Evolutionary conservation across 2,888 invertebrate genomes (phyloP), one percentile per base, ranked within the genome.

Genomic region (Polydrusus tereticollis): DNA sequence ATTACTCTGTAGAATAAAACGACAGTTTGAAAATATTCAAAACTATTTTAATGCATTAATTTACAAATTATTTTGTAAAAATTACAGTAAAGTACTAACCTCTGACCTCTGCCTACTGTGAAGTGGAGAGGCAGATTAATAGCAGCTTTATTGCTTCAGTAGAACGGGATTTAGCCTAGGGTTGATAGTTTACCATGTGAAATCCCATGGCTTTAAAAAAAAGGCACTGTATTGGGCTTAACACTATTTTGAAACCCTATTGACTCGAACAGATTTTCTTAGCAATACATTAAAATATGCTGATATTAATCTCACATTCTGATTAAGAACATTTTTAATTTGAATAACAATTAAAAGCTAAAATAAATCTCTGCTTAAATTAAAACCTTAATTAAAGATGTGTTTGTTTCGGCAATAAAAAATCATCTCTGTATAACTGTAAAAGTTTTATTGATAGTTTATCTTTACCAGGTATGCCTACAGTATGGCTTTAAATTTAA

Each of bases 341-440:
- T 59, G 59, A 59, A 59, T 59, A 59, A 41, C 38, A 59, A 41
- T 59, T 58, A 58, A 58, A 21, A 36, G 20, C 41, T 41, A 23
- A 20, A 59, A 38, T 38, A 59, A 59, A 59, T 43, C 16, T 14
- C 21, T 1, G 12, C 43, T 36, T 43, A 59, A 59, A 59, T 59
- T 59, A 59, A 59, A 59, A 59, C 23, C 36, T 59, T 59, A 59
- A 59, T 59, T 59, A 59, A 59, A 59, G 59, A 41, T 43, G 21
- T 36, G 59, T 59, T 43, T 41, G 26, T 59, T 59, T 59, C 43
- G 59, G 59, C 41, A 43, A 59, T 59, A 59, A 59, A 59, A 59
- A 59, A 59, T 59, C 14, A 26, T 7, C 26, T 55, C 1, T 29
- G 1, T 8, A 26, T 52, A 29, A 55, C 52, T 16, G 52, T 55